Evolutionary conservation across 2,888 invertebrate species (phyloP).

Genomic region (Melinaea marsaeus): DNA sequence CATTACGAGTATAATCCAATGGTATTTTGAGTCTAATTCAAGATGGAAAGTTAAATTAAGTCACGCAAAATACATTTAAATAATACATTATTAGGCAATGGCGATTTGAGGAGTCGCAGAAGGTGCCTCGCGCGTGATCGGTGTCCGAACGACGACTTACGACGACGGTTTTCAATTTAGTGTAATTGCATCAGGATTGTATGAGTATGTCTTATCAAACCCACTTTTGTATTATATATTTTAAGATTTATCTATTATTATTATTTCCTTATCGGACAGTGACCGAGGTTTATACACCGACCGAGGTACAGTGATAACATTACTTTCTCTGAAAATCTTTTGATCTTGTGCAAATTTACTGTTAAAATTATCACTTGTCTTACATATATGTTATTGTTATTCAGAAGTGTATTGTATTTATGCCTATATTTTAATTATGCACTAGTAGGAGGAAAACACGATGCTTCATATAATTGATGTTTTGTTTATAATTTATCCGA

Average conservation of each 20-base stretch:
- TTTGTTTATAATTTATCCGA: slow-evolving; percentile 1
- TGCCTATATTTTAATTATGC: slow-evolving; percentile 1
- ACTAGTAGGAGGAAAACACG: neutral
- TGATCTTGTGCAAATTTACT: too few relatives aligned
- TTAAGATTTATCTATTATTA: neutral
- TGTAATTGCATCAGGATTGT: slow-evolving; percentile 31
- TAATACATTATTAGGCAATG: slow-evolving; percentile 47
- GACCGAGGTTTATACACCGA: too few relatives aligned
- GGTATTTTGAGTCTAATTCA: neutral
- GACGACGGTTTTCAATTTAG: slow-evolving; percentile 48
- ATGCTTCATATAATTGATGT: neutral
- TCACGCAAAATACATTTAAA: slow-evolving; percentile 48
- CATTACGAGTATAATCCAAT: neutral
- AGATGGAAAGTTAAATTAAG: slow-evolving; percentile 33
- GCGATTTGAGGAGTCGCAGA: slow-evolving; percentile 48
- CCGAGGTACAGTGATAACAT: too few relatives aligned
- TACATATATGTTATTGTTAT: too few relatives aligned
- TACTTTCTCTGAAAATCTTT: too few relatives aligned
- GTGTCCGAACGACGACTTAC: slow-evolving; percentile 62
- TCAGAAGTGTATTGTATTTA: neutral
- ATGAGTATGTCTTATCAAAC: neutral
- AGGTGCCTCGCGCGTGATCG: slow-evolving; percentile 41
- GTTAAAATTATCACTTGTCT: too few relatives aligned
- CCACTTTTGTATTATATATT: neutral
- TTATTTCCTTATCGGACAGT: neutral